Conservation (phyloP, 2,113 vertebrate genomes). For the Odobenus rosmarus region DNA sequence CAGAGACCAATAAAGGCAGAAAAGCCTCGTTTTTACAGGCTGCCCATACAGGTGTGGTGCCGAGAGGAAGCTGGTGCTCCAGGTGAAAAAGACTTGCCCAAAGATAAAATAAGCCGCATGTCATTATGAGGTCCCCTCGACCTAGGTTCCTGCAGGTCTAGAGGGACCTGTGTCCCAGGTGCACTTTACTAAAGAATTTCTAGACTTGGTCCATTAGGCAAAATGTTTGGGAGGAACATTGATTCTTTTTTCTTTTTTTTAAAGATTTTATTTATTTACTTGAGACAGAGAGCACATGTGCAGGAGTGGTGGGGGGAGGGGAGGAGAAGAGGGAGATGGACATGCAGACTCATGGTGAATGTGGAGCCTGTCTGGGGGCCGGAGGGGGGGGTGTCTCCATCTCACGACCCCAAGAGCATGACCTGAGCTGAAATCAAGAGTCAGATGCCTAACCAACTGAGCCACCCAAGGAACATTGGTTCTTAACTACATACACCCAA, state of each 20-base stretch:
- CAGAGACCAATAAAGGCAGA: background rate
- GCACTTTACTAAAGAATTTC: background rate
- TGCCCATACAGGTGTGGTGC: background rate
- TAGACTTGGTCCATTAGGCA: background rate
- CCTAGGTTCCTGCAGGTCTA: background rate
- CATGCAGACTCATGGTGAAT: background rate
- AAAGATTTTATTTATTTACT: background rate
- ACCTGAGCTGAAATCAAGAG: background rate
- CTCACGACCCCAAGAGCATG: background rate
- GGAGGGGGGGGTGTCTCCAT: too few relatives aligned
- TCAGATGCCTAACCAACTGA: background rate
- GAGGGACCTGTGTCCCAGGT: background rate
- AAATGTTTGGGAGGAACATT: background rate
- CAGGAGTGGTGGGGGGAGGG: background rate
- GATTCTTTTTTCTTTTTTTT: background rate
- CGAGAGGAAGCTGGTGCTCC: background rate
- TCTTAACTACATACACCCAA: background rate
- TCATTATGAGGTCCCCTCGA: background rate
- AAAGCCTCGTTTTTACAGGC: background rate
- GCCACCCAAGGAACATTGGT: background rate
- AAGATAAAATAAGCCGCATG: background rate
- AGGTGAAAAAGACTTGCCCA: background rate
- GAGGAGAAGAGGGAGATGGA: background rate
- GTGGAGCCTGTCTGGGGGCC: background rate
- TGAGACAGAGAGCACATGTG: background rate